A percentile compares a stretch with the other conserved stretches of the same genome.
These are phyloP conservation scores for Malurus elegans DNA, from an alignment of 2,113 vertebrate species.

Conservation along the genomic window DNA sequence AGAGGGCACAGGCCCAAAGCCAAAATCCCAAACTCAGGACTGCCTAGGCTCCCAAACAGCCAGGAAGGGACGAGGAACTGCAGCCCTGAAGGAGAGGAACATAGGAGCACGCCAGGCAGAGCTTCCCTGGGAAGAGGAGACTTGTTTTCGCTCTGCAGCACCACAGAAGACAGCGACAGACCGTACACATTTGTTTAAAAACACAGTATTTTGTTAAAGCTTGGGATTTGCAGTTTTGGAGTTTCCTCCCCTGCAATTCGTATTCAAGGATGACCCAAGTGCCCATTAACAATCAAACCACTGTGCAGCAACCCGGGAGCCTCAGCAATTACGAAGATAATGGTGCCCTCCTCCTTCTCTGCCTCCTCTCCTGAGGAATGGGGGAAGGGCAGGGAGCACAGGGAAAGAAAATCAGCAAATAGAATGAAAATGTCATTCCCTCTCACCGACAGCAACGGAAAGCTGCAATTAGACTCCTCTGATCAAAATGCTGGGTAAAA, in stretches of 20 bases:
- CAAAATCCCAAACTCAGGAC: background rate
- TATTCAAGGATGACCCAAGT: slow-evolving; percentile 68
- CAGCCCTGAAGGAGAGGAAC: background rate
- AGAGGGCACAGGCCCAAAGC: background rate
- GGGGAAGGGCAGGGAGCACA: slow-evolving; percentile 20
- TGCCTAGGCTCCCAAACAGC: background rate
- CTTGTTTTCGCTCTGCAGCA: background rate
- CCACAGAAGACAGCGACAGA: background rate
- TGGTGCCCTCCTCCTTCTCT: slow-evolving; percentile 64
- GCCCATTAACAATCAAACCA: slow-evolving; percentile 74
- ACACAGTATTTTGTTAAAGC: background rate
- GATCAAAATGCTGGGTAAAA: slow-evolving; percentile 24
- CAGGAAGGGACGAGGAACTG: background rate
- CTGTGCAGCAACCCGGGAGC: slow-evolving; percentile 56
- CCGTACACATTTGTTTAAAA: background rate
- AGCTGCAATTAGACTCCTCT: slow-evolving; percentile 57
- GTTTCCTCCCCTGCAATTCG: slow-evolving; percentile 63
- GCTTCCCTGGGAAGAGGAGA: background rate
- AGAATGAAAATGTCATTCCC: slow-evolving; percentile 56
- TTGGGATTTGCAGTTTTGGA: slow-evolving; percentile 46
- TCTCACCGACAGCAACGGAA: slow-evolving; percentile 35
- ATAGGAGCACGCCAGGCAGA: background rate
- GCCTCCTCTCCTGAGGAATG: slow-evolving; percentile 45
- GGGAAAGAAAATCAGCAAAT: slow-evolving; percentile 43
- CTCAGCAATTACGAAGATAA: slow-evolving; percentile 71